Evolutionary conservation across 2,888 invertebrate genomes (phyloP), one percentile per base, ranked within the genome.

Genomic region (Aromia moschata): DNA sequence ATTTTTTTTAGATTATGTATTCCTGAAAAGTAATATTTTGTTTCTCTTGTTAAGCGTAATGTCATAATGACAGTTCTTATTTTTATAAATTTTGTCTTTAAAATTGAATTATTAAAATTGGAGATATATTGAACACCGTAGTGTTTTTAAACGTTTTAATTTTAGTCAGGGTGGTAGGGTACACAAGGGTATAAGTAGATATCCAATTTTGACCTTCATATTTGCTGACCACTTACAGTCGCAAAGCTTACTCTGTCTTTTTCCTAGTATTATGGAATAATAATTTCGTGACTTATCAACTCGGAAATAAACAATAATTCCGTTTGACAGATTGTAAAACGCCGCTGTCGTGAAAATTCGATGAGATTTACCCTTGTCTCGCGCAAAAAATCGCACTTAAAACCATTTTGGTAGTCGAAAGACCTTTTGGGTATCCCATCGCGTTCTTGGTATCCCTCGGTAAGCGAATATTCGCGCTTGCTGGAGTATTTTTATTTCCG

Each of bases 291-390:
- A 53, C 52, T 43, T 53, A 53, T 33, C 36, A 18, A 49, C 54
- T 44, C 37, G 36, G 37, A 54, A 54, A 54, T 54, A 54, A 54
- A 54, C 45, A 54, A 44, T 44, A 54, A 44, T 36, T 54, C 16
- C 45, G 45, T 45, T 54, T 54, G 54, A 54, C 54, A 54, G 54
- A 25, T 54, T 25, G 45, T 14, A 36, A 54, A 54, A 16, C 44
- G n/a, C 20, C 38, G 43, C 45, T 44, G 43, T 45, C 44, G 41
- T 20, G 11, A 37, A 14, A 54, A 33, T 43, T 43, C 43, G 36
- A 5, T 16, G 2, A 47, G 47, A 38, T 49, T 25, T 30, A 16
- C 38, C n/a, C 10, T 38, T 49, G 25, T 25, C 12, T 38, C 14
- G 38, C 38, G 16, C 10, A 16, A 14, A 38, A 49, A 38, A 20